Base-by-base conservation (phyloP, 35 echinoderm and acorn worm species). In the Diadema setosum region DNA sequence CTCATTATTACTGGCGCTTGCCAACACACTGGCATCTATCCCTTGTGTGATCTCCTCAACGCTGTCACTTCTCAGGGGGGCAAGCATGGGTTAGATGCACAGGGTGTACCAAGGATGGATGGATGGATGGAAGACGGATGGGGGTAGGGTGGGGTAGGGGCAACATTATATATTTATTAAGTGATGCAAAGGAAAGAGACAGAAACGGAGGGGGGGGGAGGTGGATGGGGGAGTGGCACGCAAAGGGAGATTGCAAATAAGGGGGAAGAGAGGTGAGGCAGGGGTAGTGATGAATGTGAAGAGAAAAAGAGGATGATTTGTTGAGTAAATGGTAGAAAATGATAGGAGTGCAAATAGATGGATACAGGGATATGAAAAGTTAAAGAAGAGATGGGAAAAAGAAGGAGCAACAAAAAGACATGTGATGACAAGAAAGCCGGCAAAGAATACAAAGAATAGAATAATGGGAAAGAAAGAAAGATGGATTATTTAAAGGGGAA, bases 1-100 rank as follows among this genome's bases (percentile, higher is more conserved):
- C 40, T 78, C 73, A 44, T 78, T 78, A 36, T 78, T 78, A 44
- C 73, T 78, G 40, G 73, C 73, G 25, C 73, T 78, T 35, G 73
- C 73, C 29, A 78, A 36, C 5, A 78, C 21, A 36, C 73, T 78
- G 2, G 37, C 73, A 44, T 78, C 73, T 17, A 78, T 78, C 15
- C 73, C 73, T 25, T 78, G 73, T 4, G 40, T 78, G 39, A 78
- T 44, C 73, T 78, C 73, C 33, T 78, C 73, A 16, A 78, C 34
- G 44, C 73, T 78, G 40, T 78, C 73, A 78, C 73, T 78, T 78
- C 73, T 41, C 25, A 41, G 73, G 20, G 73, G 24, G 39, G 33
- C 39, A 30, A 76, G 24, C 1, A 42, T 40, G 70, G 27, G 4
- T 39, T 44, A 78, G 9, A 52, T 11, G 48, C 9, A 52, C n/a